Conservation (phyloP, 1,140 invertebrate genomes). For the Mya arenaria region DNA sequence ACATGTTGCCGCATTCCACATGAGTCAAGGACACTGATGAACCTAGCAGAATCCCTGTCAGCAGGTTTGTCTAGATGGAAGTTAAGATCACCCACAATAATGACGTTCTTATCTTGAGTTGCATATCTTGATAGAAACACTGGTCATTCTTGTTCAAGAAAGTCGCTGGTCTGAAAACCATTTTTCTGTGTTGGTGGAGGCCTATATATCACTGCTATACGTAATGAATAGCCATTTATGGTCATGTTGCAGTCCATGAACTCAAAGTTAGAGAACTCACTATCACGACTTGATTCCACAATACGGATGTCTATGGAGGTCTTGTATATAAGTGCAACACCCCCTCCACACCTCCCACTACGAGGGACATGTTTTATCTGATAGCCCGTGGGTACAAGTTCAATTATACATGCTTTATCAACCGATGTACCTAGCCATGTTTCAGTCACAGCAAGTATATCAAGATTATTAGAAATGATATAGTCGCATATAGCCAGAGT, state of each 20-base stretch:
- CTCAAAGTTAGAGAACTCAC: constrained; percentile 16
- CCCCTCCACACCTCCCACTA: not conserved
- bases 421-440: not conserved
- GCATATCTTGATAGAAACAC: constrained; percentile 17
- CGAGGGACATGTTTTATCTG: constrained; percentile 36
- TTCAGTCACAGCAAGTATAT: not conserved
- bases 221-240: constrained; percentile 27
- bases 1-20: constrained; percentile 42
- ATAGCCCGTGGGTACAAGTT: constrained; percentile 8
- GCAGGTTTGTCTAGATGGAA: constrained; percentile 7
- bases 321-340: constrained; percentile 15
- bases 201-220: constrained; percentile 11
- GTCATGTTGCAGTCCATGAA: constrained; percentile 26
- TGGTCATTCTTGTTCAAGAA: constrained; percentile 17
- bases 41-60: not conserved
- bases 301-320: constrained; percentile 17
- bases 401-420: constrained; percentile 8
- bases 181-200: constrained; percentile 5
- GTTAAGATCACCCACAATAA: constrained; percentile 24
- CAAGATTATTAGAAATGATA: constrained; percentile 1
- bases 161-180: not conserved
- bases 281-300: not conserved
- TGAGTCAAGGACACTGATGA: constrained; percentile 2
- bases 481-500: constrained; percentile 10
- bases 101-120: constrained; percentile 25